A percentile compares a stretch with the other conserved stretches of the same genome.
phyloP scores from a whole-genome alignment of 2,113 vertebrate species.

The Odobenus rosmarus region DNA sequence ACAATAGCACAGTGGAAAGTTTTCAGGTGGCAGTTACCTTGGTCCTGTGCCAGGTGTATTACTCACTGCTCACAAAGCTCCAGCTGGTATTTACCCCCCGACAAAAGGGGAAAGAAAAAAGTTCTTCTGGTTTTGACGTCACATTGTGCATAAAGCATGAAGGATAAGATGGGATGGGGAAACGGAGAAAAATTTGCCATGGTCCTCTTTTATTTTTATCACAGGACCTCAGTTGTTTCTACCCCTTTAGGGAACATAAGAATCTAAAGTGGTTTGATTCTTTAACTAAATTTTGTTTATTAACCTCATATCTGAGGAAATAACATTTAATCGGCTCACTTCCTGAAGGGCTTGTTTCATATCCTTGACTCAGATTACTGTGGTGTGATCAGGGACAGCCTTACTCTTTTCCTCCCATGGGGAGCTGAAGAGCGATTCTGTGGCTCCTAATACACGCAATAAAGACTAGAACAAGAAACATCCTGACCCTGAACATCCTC shows the following conservation, averaged over 20 bases:
- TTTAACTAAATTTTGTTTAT: constrained; percentile 60
- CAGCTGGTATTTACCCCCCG: constrained; percentile 72
- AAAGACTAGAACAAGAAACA: background rate
- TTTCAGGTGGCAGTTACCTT: constrained; percentile 71
- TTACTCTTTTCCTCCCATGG: background rate
- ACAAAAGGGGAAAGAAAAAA: constrained; percentile 48
- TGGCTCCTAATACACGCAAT: background rate
- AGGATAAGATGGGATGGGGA: background rate
- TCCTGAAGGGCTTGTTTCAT: constrained; percentile 62
- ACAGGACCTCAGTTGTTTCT: background rate
- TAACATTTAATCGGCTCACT: constrained; percentile 65
- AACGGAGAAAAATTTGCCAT: background rate
- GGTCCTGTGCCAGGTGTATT: constrained; percentile 57
- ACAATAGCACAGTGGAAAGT: constrained; percentile 64
- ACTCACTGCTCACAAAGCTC: constrained; percentile 53
- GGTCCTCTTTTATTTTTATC: constrained; percentile 44
- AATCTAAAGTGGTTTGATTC: background rate
- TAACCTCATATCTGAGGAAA: constrained; percentile 69
- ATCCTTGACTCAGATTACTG: constrained; percentile 57
- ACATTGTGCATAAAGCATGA: background rate
- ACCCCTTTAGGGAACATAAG: background rate
- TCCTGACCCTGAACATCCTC: background rate
- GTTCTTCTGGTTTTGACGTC: constrained; percentile 24
- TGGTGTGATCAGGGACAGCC: background rate
- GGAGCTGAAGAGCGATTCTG: background rate